A percentile compares a stretch with the other conserved stretches of the same genome.
Conservation (phyloP, 2,888 invertebrate species). For the Pegoplata infirma region DNA sequence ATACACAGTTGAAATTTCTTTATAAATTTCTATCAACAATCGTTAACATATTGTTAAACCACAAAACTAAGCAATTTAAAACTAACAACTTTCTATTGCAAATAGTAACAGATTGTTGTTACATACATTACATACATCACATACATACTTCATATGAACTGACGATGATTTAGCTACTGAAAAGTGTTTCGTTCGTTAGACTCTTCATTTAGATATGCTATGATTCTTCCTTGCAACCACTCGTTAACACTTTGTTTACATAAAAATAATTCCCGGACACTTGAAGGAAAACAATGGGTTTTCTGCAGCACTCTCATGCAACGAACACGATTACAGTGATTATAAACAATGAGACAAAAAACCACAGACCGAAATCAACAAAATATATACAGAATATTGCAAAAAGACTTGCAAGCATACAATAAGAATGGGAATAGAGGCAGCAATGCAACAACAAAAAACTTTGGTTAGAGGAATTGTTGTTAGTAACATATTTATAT, state of each 20-base stretch:
- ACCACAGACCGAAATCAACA: slow-evolving; percentile 10
- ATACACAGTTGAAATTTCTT: too few species aligned
- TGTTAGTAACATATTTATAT: too few species aligned
- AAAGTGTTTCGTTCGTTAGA: slow-evolving; percentile 23
- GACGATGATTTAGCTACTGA: neutral
- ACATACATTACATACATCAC: neutral
- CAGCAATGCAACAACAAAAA: slow-evolving; percentile 5
- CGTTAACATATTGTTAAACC: too few species aligned
- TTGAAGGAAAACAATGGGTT: slow-evolving; percentile 54
- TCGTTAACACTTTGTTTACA: slow-evolving; percentile 71
- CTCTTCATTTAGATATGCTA: slow-evolving; percentile 49
- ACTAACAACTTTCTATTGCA: slow-evolving; percentile 24
- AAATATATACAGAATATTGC: slow-evolving; percentile 45
- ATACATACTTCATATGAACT: too few species aligned
- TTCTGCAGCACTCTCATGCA: slow-evolving; percentile 4
- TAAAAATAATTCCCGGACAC: slow-evolving; percentile 57
- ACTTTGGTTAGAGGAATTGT: slow-evolving; percentile 34
- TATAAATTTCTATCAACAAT: too few species aligned
- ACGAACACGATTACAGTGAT: slow-evolving; percentile 51
- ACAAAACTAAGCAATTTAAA: slow-evolving; percentile 19
- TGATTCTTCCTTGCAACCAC: slow-evolving; percentile 71
- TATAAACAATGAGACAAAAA: slow-evolving; percentile 47
- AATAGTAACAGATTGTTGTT: slow-evolving; percentile 48
- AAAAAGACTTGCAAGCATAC: slow-evolving; percentile 39
- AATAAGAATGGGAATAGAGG: slow-evolving; percentile 12